Base-by-base conservation (phyloP, 2,113 vertebrate genomes). In the Colossoma macropomum region DNA sequence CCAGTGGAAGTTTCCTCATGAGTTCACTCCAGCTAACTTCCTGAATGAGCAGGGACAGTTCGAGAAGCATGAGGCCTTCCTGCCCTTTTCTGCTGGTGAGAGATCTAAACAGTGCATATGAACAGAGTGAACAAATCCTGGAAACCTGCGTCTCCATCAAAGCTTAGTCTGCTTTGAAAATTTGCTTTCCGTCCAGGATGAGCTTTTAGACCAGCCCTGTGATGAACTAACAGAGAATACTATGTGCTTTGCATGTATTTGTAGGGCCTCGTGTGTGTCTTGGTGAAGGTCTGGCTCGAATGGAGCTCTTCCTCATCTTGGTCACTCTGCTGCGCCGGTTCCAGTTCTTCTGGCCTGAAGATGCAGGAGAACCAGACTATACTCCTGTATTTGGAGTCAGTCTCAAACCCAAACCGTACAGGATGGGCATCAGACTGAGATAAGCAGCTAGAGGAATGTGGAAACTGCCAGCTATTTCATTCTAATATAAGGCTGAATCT, bases 341-440 rank as follows among this genome's bases (percentile, higher is more conserved):
- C 84, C 66, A 85, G 76, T 88, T 89, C 34, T 23, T 87, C 28
- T 90, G 84, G 85, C 86, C 86, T 34, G 72, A 87, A 30, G 75
- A 89, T 30, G 82, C 83, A 1, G 80, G 76, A 25, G 62, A 83
- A 56, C 88, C 84, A 59, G 87, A 90, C 73, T 84, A 86, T 27
- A 86, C 80, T 6, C 84, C 71, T 0, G 38, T 88, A 3, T 86
- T 85, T 60, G 86, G 84, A 4, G 0, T 89, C 54, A 85, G 82
- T 19, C 66, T 82, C 17, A 34, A 65, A 19, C 89, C 81, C 28
- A 78, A 75, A 87, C 79, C n/a, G 8, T 91, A 90, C 45, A 88
- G 83, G 84, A 85, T 84, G 45, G 21, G 38, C 10, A 75, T 92
- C 52, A 87, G 68, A 5, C 70, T 63, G 30, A 86, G 86, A 70